Conservation (phyloP, 2,888 invertebrate genomes). For the Silvanus unidentatus region DNA sequence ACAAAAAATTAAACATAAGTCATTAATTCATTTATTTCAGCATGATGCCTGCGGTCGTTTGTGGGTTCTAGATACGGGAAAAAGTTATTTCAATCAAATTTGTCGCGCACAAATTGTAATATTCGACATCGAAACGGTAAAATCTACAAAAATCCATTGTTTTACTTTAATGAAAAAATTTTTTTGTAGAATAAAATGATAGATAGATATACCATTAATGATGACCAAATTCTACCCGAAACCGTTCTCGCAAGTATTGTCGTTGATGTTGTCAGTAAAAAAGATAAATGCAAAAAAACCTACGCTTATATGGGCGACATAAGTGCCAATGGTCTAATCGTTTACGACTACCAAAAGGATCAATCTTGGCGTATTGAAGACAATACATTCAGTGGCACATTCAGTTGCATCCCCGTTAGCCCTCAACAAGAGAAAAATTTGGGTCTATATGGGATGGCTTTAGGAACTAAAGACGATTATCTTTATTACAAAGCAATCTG, state of each 20-base stretch:
- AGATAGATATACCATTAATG: slow-evolving; percentile 2
- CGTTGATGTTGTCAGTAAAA: no score
- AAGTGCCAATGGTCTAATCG: slow-evolving; percentile 45
- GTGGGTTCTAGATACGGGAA: slow-evolving; percentile 66
- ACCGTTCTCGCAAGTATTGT: no score
- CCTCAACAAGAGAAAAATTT: no score
- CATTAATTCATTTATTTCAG: slow-evolving; percentile 43
- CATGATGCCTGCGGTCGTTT: slow-evolving; percentile 62
- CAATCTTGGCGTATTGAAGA: slow-evolving; percentile 28
- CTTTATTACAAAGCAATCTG: no score
- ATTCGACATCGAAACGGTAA: slow-evolving; percentile 55
- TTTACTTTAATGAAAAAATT: slow-evolving; percentile 11
- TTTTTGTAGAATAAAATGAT: no score
- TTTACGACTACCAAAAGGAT: slow-evolving; percentile 43
- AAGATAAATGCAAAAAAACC: slow-evolving; percentile 10
- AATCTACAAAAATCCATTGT: not conserved
- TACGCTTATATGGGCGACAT: slow-evolving; percentile 49
- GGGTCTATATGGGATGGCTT: no score
- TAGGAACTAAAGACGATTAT: no score
- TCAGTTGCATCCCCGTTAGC: no score
- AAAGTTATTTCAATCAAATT: slow-evolving; percentile 51
- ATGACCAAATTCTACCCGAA: no score
- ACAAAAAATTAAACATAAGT: no score
- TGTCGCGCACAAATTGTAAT: slow-evolving; percentile 69
- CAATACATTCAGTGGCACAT: no score